Conservation (phyloP, 2,888 invertebrate genomes). For the Thera obeliscata region DNA sequence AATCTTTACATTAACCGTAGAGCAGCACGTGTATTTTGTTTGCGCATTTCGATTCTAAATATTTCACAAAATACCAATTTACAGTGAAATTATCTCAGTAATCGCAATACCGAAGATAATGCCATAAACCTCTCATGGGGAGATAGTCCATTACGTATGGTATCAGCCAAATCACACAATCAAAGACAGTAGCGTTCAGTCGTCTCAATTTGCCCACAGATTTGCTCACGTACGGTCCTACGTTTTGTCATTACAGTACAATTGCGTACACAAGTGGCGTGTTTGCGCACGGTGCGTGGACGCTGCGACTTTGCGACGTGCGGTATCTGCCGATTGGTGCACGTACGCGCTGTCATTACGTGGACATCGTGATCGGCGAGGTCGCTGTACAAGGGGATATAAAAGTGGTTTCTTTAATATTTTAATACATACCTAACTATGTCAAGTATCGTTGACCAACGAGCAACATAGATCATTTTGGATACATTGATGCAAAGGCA, state of each 20-base stretch:
- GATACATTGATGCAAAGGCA: no score
- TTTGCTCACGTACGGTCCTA: conserved; percentile 62
- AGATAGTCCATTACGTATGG: conserved; percentile 30
- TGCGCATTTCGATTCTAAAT: not conserved
- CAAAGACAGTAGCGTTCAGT: conserved; percentile 59
- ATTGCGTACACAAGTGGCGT: conserved; percentile 58
- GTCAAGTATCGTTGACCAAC: no score
- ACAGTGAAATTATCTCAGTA: conserved; percentile 11
- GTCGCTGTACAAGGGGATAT: conserved; percentile 43
- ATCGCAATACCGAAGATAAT: conserved; percentile 24
- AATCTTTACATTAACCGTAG: not conserved
- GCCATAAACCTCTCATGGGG: conserved; percentile 20
- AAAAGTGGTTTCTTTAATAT: conserved; percentile 42
- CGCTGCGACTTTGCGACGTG: conserved; percentile 46
- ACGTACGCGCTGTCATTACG: conserved; percentile 75
- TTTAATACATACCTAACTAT: not conserved
- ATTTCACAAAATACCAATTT: conserved; percentile 4
- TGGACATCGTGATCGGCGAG: conserved; percentile 54
- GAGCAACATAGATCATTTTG: no score
- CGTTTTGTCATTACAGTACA: conserved; percentile 54
- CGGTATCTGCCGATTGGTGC: conserved; percentile 64
- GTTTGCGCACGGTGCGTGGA: conserved; percentile 61
- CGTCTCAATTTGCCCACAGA: conserved; percentile 50
- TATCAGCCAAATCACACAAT: conserved; percentile 27
- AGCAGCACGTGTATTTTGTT: not conserved